A percentile compares a stretch with the other conserved stretches of the same genome.
Conservation (phyloP, 1,140 invertebrate species). For the Pogonomyrmex californicus region DNA sequence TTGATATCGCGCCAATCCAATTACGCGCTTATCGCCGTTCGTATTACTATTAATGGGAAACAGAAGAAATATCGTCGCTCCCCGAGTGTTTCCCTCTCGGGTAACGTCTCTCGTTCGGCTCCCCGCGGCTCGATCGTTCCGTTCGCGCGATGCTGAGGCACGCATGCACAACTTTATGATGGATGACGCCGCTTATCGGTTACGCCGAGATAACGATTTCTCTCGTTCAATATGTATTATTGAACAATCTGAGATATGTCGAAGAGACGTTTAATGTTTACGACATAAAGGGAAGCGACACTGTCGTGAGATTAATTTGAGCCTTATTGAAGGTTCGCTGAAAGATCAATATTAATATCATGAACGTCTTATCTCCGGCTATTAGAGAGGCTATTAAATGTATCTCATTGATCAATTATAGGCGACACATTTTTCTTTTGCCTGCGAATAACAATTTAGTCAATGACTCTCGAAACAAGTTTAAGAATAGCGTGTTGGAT, state of each 20-base stretch:
- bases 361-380: not conserved
- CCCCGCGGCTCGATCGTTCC: constrained; percentile 30
- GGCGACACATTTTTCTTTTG: not conserved
- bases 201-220: constrained; percentile 52
- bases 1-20: constrained; percentile 61
- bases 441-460: constrained; percentile 5
- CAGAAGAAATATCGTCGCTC: constrained; percentile 49
- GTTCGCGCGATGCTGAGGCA: constrained; percentile 6
- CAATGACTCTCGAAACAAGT: not conserved
- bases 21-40: constrained; percentile 62
- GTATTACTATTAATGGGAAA: constrained; percentile 46
- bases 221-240: constrained; percentile 48
- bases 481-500: not conserved
- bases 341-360: constrained; percentile 1
- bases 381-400: not conserved
- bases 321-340: not conserved
- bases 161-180: constrained; percentile 55
- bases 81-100: not conserved
- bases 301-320: constrained; percentile 1
- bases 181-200: constrained; percentile 44
- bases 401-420: not conserved
- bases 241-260: constrained; percentile 42
- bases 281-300: not conserved
- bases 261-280: constrained; percentile 34
- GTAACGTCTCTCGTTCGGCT: not conserved